These are phyloP conservation scores for Clostera curtula DNA, from an alignment of 2,888 invertebrate species.

Conservation along the genomic window DNA sequence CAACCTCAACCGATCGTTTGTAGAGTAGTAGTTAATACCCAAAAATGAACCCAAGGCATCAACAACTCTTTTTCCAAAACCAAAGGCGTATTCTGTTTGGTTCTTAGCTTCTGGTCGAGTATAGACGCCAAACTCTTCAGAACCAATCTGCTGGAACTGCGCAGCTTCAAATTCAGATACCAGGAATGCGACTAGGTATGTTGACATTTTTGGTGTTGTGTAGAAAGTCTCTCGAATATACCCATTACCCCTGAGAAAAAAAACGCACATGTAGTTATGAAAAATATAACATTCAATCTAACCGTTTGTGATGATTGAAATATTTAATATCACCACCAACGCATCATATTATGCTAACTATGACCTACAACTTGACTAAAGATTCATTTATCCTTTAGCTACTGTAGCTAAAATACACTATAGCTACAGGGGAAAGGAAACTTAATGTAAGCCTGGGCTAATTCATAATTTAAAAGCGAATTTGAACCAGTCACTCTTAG, in stretches of 20 bases:
- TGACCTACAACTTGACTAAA: too few relatives aligned
- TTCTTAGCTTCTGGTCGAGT: slow-evolving; percentile 80
- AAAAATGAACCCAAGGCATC: slow-evolving; percentile 74
- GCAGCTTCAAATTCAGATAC: slow-evolving; percentile 80
- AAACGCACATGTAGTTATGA: not conserved
- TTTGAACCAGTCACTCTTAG: too few relatives aligned
- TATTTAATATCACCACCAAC: too few relatives aligned
- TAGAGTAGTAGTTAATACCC: slow-evolving; percentile 63
- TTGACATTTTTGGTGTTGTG: slow-evolving; percentile 81
- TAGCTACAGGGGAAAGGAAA: too few relatives aligned
- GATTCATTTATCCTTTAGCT: too few relatives aligned
- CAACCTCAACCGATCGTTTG: slow-evolving; percentile 79
- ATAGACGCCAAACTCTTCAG: slow-evolving; percentile 75
- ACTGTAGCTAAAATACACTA: too few relatives aligned
- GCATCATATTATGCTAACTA: too few relatives aligned
- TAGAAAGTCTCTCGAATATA: slow-evolving; percentile 77
- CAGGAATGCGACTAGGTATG: slow-evolving; percentile 89
- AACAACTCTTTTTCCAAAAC: slow-evolving; percentile 73
- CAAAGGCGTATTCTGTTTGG: slow-evolving; percentile 79
- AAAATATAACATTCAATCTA: not conserved
- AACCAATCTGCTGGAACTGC: slow-evolving; percentile 26
- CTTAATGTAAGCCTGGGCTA: too few relatives aligned
- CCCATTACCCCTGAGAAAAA: slow-evolving; percentile 60
- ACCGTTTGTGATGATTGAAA: too few relatives aligned
- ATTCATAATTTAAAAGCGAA: too few relatives aligned